phyloP scores from a whole-genome alignment of 2,888 invertebrate species.

The Dolichopus griseipennis region DNA sequence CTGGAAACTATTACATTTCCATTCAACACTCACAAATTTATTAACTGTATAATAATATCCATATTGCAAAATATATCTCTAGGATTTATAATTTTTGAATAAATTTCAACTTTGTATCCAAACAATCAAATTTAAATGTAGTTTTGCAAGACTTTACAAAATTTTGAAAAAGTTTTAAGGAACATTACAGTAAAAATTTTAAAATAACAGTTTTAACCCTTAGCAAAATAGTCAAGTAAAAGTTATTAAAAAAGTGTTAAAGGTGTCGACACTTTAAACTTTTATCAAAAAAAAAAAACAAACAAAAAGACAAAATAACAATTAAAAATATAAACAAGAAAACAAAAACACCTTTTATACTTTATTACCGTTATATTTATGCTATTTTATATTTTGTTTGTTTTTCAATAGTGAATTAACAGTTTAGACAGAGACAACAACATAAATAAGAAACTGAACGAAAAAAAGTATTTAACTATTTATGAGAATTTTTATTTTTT shows the following conservation, averaged over 20 bases:
- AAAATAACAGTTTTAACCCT: too few species aligned
- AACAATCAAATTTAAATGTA: too few species aligned
- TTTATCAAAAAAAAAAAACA: background rate
- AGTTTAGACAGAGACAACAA: background rate
- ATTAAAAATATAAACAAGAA: background rate
- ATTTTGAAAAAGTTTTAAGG: background rate
- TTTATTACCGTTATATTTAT: background rate
- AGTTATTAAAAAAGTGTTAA: background rate
- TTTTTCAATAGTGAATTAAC: background rate
- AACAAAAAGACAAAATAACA: too few species aligned
- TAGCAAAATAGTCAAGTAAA: background rate
- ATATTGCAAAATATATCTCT: too few species aligned
- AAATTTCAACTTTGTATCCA: too few species aligned
- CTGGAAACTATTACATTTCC: too few species aligned
- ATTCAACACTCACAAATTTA: too few species aligned
- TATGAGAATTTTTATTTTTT: background rate
- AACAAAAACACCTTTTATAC: background rate
- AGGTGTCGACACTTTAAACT: background rate
- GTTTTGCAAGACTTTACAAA: too few species aligned
- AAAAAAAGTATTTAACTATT: background rate
- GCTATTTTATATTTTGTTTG: background rate
- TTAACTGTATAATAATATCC: too few species aligned
- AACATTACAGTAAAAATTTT: too few species aligned
- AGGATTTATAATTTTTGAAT: too few species aligned
- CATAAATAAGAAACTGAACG: background rate